Evolutionary conservation across 1,140 invertebrate species (phyloP), one percentile per base, ranked within the genome.

Genomic region (Tetramorium alpestre): DNA sequence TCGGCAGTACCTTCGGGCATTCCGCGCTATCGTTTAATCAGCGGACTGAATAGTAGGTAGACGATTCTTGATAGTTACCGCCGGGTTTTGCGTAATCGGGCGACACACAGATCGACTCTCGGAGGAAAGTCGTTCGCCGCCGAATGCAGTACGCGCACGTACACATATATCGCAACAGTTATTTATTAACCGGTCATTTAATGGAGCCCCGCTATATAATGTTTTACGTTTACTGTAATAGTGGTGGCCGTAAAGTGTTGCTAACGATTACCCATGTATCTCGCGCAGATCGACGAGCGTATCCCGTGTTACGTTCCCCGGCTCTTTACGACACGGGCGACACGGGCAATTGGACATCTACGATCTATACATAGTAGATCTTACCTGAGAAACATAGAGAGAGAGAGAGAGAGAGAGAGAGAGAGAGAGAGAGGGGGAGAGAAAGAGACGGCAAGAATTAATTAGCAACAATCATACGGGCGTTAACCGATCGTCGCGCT

Each of bases 381-480:
- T 69, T 88, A 88, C 65, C 56, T 44, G 16, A 58, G 56, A 81
- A 58, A 54, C 11, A n/a, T 11, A 10, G 10, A n/a, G n/a, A 22
- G 22, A 22, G 22, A 22, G 22, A 22, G 22, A 22, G 22, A 22
- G 22, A 7, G 67, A 28, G 54, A 16, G n/a, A 22, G 10, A 49
- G 11, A 10, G 33, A 51, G 62, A 22, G 54, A 58, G 41, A 80
- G 33, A 22, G 22, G 69, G 22, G 25, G 16, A 18, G n/a, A 11
- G 11, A 1, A 4, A 44, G 77, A 25, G 41, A 47, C 22, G 25
- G 13, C 22, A 13, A 49, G 77, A 87, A 91, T 91, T 90, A 91
- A 91, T 91, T 90, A 90, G 85, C 51, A 72, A 67, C 70, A 22
- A 84, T 16, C 87, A 58, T 75, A 73, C 60, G 84, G 77, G 87